Evolutionary conservation across 1,140 invertebrate genomes (phyloP).

Genomic region (Pissodes strobi): DNA sequence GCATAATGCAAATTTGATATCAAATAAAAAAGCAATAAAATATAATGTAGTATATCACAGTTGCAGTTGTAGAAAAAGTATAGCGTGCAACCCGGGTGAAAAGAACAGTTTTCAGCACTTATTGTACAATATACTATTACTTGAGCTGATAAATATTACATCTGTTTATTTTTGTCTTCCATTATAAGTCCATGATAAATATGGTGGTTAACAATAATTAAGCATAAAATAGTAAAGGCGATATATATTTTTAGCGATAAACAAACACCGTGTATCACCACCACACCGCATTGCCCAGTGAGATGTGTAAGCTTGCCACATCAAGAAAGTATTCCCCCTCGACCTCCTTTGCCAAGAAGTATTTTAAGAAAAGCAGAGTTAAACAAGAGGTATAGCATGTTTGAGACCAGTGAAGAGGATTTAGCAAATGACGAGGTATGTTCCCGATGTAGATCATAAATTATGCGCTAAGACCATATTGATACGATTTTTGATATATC

Average conservation of each 20-base stretch:
- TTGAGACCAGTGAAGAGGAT: constrained; percentile 68
- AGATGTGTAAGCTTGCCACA: constrained; percentile 66
- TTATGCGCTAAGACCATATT: neutral
- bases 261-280: constrained; percentile 57
- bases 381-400: constrained; percentile 78
- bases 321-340: constrained; percentile 66
- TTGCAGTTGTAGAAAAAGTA: no score
- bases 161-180: no score
- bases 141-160: no score
- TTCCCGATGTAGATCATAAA: neutral
- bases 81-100: no score
- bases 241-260: constrained; percentile 56
- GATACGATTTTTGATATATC: neutral
- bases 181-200: no score
- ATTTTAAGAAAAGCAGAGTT: constrained; percentile 60
- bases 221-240: no score
- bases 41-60: no score
- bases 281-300: constrained; percentile 63
- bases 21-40: no score
- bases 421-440: constrained; percentile 32
- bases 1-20: no score
- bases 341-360: constrained; percentile 72
- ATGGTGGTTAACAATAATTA: no score
- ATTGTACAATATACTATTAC: no score
- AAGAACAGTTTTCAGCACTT: no score